phyloP scores from a whole-genome alignment of 2,888 invertebrate species.

The Platyscelio sp. region DNA sequence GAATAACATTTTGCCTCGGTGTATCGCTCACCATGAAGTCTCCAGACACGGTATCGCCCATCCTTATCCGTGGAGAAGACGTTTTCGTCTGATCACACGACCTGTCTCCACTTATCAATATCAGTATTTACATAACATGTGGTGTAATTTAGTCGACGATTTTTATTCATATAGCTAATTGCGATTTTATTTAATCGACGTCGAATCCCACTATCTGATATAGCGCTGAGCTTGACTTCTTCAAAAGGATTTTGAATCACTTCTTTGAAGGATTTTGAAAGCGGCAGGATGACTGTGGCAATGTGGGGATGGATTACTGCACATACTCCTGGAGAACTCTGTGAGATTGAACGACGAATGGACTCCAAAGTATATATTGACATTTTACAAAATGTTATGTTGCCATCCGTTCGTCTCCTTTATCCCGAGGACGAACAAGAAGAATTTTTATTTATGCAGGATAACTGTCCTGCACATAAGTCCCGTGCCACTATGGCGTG shows the following conservation, averaged over 20 bases:
- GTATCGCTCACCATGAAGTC: neutral
- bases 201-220: too few species aligned
- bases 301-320: slow-evolving; percentile 42
- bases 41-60: slow-evolving; percentile 10
- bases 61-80: slow-evolving; percentile 2
- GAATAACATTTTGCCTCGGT: too few species aligned
- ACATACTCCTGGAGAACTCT: slow-evolving; percentile 9
- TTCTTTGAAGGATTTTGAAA: too few species aligned
- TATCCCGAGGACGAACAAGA: slow-evolving; percentile 45
- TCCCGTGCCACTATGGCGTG: slow-evolving; percentile 51
- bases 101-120: neutral
- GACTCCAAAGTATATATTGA: slow-evolving; percentile 52
- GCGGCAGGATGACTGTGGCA: neutral
- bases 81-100: slow-evolving; percentile 3
- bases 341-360: slow-evolving; percentile 33
- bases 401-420: slow-evolving; percentile 42
- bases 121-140: too few species aligned
- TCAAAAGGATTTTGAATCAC: too few species aligned
- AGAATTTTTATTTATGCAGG: slow-evolving; percentile 59
- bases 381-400: slow-evolving; percentile 56
- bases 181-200: too few species aligned
- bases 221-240: too few species aligned
- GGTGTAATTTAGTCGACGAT: too few species aligned
- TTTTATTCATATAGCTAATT: too few species aligned
- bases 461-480: slow-evolving; percentile 68